A percentile compares a stretch with the other conserved stretches of the same genome.
Conservation (phyloP, 2,888 invertebrate species). For the Nymphalis urticae region DNA sequence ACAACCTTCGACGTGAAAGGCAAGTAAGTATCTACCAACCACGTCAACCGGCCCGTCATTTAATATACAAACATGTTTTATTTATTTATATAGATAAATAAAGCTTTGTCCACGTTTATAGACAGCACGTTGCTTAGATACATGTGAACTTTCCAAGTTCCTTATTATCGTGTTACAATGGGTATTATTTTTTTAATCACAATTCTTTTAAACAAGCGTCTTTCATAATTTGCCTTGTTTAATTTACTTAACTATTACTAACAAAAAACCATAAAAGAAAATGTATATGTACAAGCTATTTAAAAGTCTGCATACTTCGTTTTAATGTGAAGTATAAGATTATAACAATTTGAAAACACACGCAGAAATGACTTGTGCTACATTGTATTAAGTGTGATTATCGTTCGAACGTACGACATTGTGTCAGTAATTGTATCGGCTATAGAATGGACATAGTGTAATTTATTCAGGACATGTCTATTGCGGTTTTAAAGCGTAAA, state of each 20-base stretch:
- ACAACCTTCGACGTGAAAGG: no score
- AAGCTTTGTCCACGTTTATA: no score
- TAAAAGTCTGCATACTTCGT: slow-evolving; percentile 12
- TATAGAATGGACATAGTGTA: slow-evolving; percentile 29
- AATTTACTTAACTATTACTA: slow-evolving; percentile 28
- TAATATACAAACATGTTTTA: no score
- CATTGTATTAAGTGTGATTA: slow-evolving; percentile 9
- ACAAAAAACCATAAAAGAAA: slow-evolving; percentile 26
- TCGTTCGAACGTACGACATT: slow-evolving; percentile 17
- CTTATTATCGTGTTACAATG: slow-evolving; percentile 1
- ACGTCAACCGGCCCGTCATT: no score
- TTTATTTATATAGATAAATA: no score
- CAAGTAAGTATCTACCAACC: no score
- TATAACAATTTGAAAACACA: background rate
- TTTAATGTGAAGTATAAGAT: slow-evolving; percentile 20
- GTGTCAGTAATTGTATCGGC: slow-evolving; percentile 27
- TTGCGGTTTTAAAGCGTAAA: slow-evolving; percentile 42
- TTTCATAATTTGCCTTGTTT: slow-evolving; percentile 11
- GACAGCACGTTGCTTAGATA: background rate
- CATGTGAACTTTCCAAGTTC: background rate
- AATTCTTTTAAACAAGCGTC: background rate
- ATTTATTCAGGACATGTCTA: slow-evolving; percentile 34
- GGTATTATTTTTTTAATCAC: background rate
- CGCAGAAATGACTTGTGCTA: slow-evolving; percentile 5
- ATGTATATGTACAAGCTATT: slow-evolving; percentile 13